These are phyloP conservation scores for Euschistus heros DNA, from an alignment of 1,140 invertebrate species.

Conservation along the genomic window DNA sequence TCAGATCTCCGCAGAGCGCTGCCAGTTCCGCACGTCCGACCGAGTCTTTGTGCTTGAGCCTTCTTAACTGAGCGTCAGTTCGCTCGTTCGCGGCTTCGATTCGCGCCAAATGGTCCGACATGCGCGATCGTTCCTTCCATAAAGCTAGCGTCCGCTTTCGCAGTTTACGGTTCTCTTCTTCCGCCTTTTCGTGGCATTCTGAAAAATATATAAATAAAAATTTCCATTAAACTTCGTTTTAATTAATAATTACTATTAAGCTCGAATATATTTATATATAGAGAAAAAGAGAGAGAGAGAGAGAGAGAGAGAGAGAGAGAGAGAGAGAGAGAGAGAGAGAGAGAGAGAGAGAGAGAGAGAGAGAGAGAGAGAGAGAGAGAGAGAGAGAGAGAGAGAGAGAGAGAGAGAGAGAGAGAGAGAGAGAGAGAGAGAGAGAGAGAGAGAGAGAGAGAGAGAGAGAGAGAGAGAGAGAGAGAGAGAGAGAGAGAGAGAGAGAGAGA, in stretches of 20 bases:
- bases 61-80: not conserved
- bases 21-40: not conserved
- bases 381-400: not conserved
- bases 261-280: too few relatives aligned
- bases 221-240: not conserved
- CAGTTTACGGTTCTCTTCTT: not conserved
- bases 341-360: not conserved
- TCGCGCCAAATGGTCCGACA: not conserved
- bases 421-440: not conserved
- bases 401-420: not conserved
- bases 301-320: too few relatives aligned
- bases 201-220: not conserved
- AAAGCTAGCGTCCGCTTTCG: not conserved
- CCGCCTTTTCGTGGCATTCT: not conserved
- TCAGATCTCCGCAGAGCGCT: not conserved
- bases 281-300: too few relatives aligned
- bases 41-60: not conserved
- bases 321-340: too few relatives aligned
- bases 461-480: not conserved
- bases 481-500: not conserved
- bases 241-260: too few relatives aligned
- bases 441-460: not conserved
- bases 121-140: not conserved
- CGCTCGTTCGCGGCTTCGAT: not conserved
- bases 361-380: not conserved